Base-by-base conservation (phyloP, 2,888 invertebrate species). In the Aleiodes alternator region DNA sequence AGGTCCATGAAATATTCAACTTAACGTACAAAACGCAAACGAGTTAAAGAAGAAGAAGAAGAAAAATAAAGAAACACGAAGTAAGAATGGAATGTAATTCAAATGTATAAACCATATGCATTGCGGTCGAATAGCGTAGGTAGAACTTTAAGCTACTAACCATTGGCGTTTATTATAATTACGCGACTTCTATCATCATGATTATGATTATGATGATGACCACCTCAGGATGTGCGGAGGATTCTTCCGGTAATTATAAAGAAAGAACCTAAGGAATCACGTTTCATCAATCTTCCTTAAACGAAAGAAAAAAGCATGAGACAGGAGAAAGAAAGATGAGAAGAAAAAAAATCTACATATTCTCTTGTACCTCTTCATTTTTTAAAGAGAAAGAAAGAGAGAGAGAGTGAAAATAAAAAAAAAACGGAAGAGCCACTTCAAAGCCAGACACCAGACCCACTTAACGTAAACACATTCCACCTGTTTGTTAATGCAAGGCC, bases 151-250 rank as follows among this genome's bases (percentile, higher is more conserved):
- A 61, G 59, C 57, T 69, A 61, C 57, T 69, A 66, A 78, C 77
- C 77, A 82, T 80, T 80, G 79, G 80, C 73, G 72, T 80, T 80
- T 80, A 80, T 80, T 80, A 80, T 79, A 80, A 80, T 80, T 80
- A 79, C 71, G 31, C 51, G 16, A 43, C 29, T 29, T 34, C 50
- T n/a, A 12, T 51, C 38, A 69, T 57, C 23, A 50, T 69, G 43
- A 69, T 73, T 69, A 69, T 74, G 38, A 50, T 23, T 34, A 34
- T 31, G 68, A 72, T 71, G 70, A 77, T 53, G 53, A 74, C 70
- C 75, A 77, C 76, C 71, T 77, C 75, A 79, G 79, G 78, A 80
- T 80, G 78, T 80, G 80, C 77, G 79, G 79, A 80, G 80, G 80
- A 77, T 80, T 80, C 80, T 80, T 80, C 79, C 80, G 80, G 80